These are phyloP conservation scores for Nothocercus nigrocapillus DNA, from an alignment of 2,113 vertebrate species.

Conservation along the genomic window DNA sequence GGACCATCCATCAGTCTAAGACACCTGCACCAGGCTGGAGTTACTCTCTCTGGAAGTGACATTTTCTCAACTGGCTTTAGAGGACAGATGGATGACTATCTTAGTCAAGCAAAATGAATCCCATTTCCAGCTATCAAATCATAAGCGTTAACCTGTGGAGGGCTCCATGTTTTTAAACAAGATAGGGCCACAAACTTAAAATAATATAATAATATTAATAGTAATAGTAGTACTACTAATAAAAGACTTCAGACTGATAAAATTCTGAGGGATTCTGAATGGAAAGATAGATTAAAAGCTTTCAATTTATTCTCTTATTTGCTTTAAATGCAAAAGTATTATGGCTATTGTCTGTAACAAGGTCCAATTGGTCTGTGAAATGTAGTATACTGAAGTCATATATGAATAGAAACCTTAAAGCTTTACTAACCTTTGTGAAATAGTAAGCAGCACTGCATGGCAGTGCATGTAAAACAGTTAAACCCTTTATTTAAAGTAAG, in stretches of 20 bases:
- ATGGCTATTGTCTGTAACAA: background rate
- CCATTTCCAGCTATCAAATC: background rate
- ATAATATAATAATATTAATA: background rate
- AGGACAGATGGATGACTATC: background rate
- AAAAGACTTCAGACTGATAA: background rate
- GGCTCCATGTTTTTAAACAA: background rate
- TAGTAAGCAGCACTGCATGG: accelerated
- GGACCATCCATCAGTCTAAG: background rate
- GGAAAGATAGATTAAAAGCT: background rate
- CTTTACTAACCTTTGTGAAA: background rate
- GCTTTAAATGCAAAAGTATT: background rate
- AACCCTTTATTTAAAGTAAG: background rate
- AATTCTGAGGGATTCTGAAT: background rate
- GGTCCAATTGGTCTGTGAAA: background rate
- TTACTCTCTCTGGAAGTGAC: background rate
- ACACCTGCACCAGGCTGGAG: background rate
- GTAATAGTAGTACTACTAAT: background rate
- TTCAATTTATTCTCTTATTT: background rate
- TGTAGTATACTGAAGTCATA: background rate
- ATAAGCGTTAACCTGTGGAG: background rate
- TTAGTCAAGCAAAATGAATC: background rate
- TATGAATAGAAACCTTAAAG: background rate
- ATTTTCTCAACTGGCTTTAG: background rate
- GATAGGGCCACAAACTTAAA: background rate
- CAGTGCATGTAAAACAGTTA: background rate